Evolutionary conservation across 2,797 vertebrate species (phyloP), one percentile per base, ranked within the genome.

Genomic region (Neosilurus hyrtlii): DNA sequence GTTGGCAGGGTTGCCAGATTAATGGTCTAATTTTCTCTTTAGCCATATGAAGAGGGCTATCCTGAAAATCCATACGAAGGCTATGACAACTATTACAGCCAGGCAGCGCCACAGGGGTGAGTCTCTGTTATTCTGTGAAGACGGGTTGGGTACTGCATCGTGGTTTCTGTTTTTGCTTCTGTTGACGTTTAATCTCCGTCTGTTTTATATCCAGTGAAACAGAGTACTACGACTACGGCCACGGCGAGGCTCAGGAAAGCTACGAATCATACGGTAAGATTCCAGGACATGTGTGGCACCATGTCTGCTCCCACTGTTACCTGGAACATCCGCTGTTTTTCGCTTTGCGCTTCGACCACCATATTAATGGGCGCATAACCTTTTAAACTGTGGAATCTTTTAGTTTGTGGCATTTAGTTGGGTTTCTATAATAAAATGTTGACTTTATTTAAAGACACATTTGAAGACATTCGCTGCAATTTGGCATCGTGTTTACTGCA

Each of bases 191-290:
- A n/a, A n/a, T n/a, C 7, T 61, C 51, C 54, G 7, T 30, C 18
- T n/a, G 1, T 8, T 73, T 67, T 22, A 62, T 83, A 91, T 89
- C 62, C 92, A 99, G 98, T 85, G 97, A 99, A 71, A 98, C 97
- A 52, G 97, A 99, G 89, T 99, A 99, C 92, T 99, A 98, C 86
- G 98, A 99, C 89, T 99, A 99, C 37, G 97, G 97, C 89, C 98
- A 99, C 0, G 98, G 98, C 83, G 98, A 99, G 86, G 94, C 96
- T 77, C 96, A 96, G 89, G 97, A 99, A 2, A 92, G 95, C 37
- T 99, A 98, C 52, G 97, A 98, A 90, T 92, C 95, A 82, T 99
- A 99, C 87, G 96, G 98, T 99, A 95, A 90, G 97, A 91, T 62
- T 8, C 12, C 54, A 14, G 24, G 52, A 54, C 14, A 12, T 4